Conservation (phyloP, 2,113 vertebrate species). For the Ptilorrhoa leucosticta region DNA sequence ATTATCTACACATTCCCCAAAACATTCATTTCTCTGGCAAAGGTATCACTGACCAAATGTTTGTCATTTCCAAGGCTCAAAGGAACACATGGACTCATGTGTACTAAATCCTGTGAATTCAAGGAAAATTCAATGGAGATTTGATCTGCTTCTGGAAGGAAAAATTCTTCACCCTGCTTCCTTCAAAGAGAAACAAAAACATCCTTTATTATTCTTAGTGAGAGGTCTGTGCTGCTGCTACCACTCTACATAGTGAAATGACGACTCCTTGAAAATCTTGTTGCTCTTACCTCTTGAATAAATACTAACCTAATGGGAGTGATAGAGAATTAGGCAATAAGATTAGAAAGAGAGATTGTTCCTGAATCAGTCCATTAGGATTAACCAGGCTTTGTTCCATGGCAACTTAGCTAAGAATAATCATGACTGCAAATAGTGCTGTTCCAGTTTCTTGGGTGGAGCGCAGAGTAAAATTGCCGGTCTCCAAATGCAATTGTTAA, state of each 20-base stretch:
- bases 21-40: neutral
- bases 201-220: neutral
- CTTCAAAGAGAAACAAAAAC: conserved; percentile 5
- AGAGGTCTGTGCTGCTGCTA: neutral
- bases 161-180: neutral
- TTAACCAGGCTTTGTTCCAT: conserved; percentile 67
- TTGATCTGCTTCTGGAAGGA: conserved; percentile 1
- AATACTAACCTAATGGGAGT: neutral
- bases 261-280: neutral
- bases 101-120: neutral
- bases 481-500: neutral
- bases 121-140: neutral
- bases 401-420: conserved; percentile 68
- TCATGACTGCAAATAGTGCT: conserved; percentile 30
- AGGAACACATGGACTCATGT: neutral
- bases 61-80: neutral
- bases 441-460: conserved; percentile 51
- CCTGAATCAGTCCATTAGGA: conserved; percentile 45
- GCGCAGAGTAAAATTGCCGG: neutral
- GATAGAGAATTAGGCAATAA: conserved; percentile 38
- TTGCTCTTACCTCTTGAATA: neutral
- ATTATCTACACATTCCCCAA: neutral
- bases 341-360: conserved; percentile 60
- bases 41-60: neutral
- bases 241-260: neutral